Evolutionary conservation across 2,797 vertebrate species (phyloP).

Genomic region (Cynopterus sphinx): DNA sequence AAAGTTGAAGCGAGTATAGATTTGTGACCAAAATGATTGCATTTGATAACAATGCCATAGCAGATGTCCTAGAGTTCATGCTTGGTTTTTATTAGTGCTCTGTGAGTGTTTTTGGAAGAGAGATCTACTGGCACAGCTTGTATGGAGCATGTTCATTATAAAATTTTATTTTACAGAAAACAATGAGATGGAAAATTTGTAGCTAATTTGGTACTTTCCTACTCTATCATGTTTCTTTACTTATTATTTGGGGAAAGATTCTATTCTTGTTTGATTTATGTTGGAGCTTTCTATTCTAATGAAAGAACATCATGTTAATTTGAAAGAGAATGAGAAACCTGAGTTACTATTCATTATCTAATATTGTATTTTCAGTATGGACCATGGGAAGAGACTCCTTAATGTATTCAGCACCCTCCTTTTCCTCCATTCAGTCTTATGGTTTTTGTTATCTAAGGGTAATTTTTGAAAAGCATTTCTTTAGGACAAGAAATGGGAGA

Average conservation of each 20-base stretch:
- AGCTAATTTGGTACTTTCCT: constrained; percentile 82
- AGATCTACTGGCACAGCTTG: constrained; percentile 85
- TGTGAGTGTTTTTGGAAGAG: constrained; percentile 86
- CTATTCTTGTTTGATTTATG: constrained; percentile 81
- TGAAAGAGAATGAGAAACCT: constrained; percentile 76
- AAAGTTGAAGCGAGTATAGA: constrained; percentile 85
- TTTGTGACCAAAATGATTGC: constrained; percentile 87
- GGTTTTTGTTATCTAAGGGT: constrained; percentile 74
- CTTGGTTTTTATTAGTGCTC: constrained; percentile 87
- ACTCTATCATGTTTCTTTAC: constrained; percentile 79
- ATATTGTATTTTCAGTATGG: constrained; percentile 73
- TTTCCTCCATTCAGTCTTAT: constrained; percentile 76
- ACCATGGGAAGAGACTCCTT: constrained; percentile 63
- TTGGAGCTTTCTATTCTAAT: constrained; percentile 70
- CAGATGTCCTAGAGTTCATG: constrained; percentile 88
- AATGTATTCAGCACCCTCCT: constrained; percentile 65
- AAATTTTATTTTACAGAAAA: constrained; percentile 87
- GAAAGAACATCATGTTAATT: constrained; percentile 68
- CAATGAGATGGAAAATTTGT: constrained; percentile 86
- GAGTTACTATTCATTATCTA: constrained; percentile 75
- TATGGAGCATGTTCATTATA: constrained; percentile 84
- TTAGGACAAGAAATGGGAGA: neutral
- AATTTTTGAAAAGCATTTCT: constrained; percentile 69
- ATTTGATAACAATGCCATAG: constrained; percentile 88
- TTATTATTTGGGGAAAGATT: constrained; percentile 79